Conservation (phyloP, 2,113 vertebrate species). For the Serilophus lunatus region DNA sequence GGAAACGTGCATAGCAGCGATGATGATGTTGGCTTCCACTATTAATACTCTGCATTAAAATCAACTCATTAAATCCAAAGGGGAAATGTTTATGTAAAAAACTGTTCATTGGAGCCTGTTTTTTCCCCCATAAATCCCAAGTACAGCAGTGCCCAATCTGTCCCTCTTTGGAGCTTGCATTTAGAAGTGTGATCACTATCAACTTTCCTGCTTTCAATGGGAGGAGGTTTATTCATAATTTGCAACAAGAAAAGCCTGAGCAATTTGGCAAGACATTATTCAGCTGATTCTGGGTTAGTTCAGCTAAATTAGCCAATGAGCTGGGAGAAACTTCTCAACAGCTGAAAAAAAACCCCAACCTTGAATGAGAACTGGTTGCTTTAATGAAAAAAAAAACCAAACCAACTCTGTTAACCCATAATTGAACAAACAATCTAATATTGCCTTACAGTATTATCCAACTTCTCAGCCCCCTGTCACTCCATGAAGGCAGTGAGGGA, state of each 20-base stretch:
- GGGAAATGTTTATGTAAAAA: not conserved
- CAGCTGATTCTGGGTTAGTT: not conserved
- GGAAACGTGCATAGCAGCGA: not conserved
- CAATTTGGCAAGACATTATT: fast-evolving
- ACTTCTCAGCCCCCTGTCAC: not conserved
- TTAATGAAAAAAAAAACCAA: not conserved
- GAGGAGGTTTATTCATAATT: not conserved
- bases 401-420: not conserved
- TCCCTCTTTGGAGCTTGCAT: not conserved
- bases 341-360: fast-evolving
- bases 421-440: fast-evolving
- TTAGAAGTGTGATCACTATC: not conserved
- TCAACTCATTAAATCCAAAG: not conserved
- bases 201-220: not conserved
- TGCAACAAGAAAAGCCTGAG: not conserved
- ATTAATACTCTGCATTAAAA: not conserved
- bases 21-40: not conserved
- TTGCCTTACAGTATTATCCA: fast-evolving
- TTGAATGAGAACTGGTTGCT: not conserved
- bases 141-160: not conserved
- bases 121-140: not conserved
- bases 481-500: not conserved
- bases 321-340: not conserved
- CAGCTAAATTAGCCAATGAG: not conserved
- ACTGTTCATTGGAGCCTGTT: not conserved